Evolutionary conservation across 2,888 invertebrate genomes (phyloP).

Genomic region (Limulus polyphemus): DNA sequence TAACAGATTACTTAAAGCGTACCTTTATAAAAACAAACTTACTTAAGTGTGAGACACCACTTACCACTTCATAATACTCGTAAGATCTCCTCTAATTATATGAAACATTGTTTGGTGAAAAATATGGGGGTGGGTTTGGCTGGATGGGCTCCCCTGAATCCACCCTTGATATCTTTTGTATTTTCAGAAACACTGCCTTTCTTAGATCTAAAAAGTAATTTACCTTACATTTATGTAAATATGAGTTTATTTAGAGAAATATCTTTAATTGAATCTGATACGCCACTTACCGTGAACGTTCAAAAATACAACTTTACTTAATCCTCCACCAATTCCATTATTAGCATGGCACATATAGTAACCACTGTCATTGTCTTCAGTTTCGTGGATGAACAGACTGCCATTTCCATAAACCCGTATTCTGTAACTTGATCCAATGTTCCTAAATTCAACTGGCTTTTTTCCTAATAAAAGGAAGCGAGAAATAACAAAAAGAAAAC

Average conservation of each 20-base stretch:
- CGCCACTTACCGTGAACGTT: constrained; percentile 69
- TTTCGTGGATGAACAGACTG: constrained; percentile 23
- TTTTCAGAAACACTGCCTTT: too few relatives aligned
- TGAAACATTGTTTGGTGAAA: too few relatives aligned
- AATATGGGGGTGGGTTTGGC: too few relatives aligned
- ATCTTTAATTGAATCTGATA: not conserved
- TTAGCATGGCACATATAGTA: constrained; percentile 71
- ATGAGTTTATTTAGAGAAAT: not conserved
- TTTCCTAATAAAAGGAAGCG: constrained; percentile 6
- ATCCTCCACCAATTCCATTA: constrained; percentile 86
- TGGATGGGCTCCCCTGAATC: too few relatives aligned
- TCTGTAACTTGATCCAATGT: constrained; percentile 26
- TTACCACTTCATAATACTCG: too few relatives aligned
- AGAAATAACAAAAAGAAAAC: too few relatives aligned
- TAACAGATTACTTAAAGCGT: too few relatives aligned
- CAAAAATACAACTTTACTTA: constrained; percentile 84
- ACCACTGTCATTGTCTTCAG: constrained; percentile 20
- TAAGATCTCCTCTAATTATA: too few relatives aligned
- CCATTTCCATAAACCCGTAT: constrained; percentile 27
- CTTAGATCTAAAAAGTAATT: too few relatives aligned
- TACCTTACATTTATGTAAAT: not conserved
- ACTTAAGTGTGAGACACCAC: too few relatives aligned
- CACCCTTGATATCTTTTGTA: too few relatives aligned
- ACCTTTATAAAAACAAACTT: too few relatives aligned
- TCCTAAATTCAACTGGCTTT: constrained; percentile 24